phyloP scores from a whole-genome alignment of 2,888 invertebrate genomes.

The Platycheirus rosarum region DNA sequence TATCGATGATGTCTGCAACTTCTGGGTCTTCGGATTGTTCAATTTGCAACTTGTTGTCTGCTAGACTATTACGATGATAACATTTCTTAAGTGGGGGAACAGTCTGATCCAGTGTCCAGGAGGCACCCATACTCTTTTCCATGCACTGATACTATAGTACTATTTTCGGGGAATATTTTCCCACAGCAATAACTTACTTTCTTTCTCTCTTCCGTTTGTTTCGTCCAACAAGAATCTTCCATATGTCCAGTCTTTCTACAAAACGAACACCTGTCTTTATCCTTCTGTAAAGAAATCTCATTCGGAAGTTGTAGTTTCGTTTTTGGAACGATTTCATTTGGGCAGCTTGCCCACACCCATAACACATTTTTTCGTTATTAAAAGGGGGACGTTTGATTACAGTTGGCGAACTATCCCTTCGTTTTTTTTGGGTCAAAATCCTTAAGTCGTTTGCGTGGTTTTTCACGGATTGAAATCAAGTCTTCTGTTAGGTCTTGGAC shows the following conservation, averaged over 20 bases:
- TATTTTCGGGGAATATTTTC: slow-evolving; percentile 14
- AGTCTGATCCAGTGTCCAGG: slow-evolving; percentile 31
- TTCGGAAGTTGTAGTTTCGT: neutral
- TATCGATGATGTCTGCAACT: slow-evolving; percentile 2
- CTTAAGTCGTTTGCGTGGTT: slow-evolving; percentile 1
- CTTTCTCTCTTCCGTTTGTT: no score
- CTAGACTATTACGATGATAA: slow-evolving; percentile 22
- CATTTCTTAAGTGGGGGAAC: slow-evolving; percentile 14
- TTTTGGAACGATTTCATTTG: neutral
- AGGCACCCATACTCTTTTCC: slow-evolving; percentile 1
- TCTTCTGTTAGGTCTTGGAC: slow-evolving; percentile 29
- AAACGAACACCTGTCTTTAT: neutral
- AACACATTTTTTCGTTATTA: neutral
- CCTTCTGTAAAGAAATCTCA: neutral
- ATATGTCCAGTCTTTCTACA: no score
- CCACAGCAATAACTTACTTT: slow-evolving; percentile 4
- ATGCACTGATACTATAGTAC: slow-evolving; percentile 5
- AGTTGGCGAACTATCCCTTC: neutral
- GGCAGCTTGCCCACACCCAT: slow-evolving; percentile 6
- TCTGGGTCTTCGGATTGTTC: neutral
- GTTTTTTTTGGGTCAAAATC: neutral
- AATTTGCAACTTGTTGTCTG: slow-evolving; percentile 22
- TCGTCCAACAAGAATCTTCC: no score
- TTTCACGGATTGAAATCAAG: slow-evolving; percentile 20
- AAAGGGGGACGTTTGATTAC: neutral